These are phyloP conservation scores for Hydrolagus affinis DNA, from an alignment of 2,113 vertebrate genomes.

Conservation along the genomic window DNA sequence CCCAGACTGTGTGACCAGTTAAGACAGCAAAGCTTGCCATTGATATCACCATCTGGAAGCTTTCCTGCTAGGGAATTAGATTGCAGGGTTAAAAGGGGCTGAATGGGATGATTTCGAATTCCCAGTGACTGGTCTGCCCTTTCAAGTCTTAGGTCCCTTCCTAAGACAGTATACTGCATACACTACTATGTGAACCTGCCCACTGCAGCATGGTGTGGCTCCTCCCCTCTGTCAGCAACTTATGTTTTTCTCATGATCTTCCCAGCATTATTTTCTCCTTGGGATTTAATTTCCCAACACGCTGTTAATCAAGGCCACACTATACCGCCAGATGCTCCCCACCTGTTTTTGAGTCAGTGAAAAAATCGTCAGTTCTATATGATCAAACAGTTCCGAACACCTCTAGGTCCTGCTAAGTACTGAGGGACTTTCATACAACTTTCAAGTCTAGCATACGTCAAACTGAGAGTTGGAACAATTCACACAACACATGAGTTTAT, in stretches of 20 bases:
- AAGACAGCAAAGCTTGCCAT: too few relatives aligned
- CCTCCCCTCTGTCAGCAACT: too few relatives aligned
- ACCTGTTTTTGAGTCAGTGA: background rate
- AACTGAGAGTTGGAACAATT: background rate
- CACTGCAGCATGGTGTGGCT: background rate
- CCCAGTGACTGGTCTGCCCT: too few relatives aligned
- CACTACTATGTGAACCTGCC: background rate
- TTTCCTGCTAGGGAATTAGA: too few relatives aligned
- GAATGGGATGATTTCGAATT: too few relatives aligned
- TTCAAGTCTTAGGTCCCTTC: too few relatives aligned
- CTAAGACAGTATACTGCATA: too few relatives aligned
- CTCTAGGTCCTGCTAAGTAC: background rate
- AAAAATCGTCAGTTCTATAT: background rate
- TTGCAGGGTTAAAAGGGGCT: too few relatives aligned
- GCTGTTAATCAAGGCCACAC: background rate
- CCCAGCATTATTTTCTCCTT: background rate
- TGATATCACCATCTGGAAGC: too few relatives aligned
- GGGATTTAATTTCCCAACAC: background rate
- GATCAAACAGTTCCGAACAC: background rate
- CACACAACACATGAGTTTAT: background rate
- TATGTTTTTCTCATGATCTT: background rate
- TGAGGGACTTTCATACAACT: background rate
- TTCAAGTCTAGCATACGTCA: background rate
- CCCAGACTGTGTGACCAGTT: too few relatives aligned
- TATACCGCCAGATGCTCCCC: background rate